Percentiles rank a stretch among this genome's conserved stretches.
These are phyloP conservation scores for Hydraecia micacea DNA, from an alignment of 2,888 invertebrate genomes.

Conservation along the genomic window DNA sequence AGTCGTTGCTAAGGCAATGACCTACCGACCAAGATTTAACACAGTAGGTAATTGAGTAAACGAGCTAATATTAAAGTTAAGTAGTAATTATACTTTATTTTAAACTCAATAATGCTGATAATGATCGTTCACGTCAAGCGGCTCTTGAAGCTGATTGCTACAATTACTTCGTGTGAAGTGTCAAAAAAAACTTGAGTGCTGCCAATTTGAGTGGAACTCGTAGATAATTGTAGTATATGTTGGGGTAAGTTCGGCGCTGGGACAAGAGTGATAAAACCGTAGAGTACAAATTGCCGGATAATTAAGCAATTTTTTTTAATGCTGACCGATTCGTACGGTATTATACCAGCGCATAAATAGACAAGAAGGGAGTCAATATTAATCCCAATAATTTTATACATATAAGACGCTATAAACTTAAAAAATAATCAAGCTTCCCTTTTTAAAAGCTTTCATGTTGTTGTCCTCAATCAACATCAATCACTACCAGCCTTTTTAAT, in stretches of 20 bases:
- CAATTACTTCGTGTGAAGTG: conserved; percentile 31
- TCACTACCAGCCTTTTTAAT: conserved; percentile 64
- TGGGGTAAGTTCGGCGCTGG: neutral
- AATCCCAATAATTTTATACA: conserved; percentile 11
- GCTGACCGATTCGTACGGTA: neutral
- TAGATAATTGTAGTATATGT: neutral
- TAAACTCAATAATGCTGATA: conserved; percentile 31
- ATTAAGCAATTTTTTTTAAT: neutral
- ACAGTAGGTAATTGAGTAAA: conserved; percentile 19
- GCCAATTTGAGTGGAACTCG: conserved; percentile 18
- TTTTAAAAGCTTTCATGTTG: conserved; percentile 40
- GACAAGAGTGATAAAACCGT: neutral
- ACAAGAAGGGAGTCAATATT: neutral
- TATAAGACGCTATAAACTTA: neutral
- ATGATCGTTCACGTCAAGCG: conserved; percentile 32
- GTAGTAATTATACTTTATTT: conserved; percentile 15
- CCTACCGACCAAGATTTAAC: conserved; percentile 7
- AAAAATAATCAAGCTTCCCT: conserved; percentile 12
- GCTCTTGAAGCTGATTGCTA: conserved; percentile 34
- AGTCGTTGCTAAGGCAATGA: neutral
- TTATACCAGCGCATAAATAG: neutral
- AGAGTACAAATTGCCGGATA: neutral
- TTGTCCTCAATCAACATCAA: conserved; percentile 61
- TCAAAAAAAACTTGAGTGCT: conserved; percentile 15
- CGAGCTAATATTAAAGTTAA: conserved; percentile 8